phyloP scores from a whole-genome alignment of 2,888 invertebrate species.

The Tachystola acroxantha region DNA sequence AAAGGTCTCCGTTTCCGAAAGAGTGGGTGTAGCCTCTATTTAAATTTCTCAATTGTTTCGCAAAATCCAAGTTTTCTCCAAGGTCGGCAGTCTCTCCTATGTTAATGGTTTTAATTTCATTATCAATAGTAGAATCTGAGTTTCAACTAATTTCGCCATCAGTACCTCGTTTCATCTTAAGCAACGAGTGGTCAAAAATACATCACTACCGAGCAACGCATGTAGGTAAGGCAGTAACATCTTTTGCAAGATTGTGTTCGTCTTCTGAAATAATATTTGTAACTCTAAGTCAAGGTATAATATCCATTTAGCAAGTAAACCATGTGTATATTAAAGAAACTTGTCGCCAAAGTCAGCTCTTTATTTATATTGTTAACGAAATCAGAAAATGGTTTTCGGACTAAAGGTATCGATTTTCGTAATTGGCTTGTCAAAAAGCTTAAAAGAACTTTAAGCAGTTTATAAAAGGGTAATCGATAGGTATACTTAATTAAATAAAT shows the following conservation, averaged over 20 bases:
- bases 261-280: constrained; percentile 16
- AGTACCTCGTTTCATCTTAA: constrained; percentile 9
- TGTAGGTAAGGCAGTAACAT: constrained; percentile 1
- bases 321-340: too few species aligned
- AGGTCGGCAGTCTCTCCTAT: constrained; percentile 7
- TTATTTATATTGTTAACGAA: too few species aligned
- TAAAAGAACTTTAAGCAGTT: too few species aligned
- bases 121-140: constrained; percentile 2
- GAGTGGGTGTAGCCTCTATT: too few species aligned
- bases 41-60: constrained; percentile 5
- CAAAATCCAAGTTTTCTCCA: constrained; percentile 9
- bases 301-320: neutral
- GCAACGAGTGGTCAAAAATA: constrained; percentile 10
- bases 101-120: constrained; percentile 7
- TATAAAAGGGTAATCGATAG: too few species aligned
- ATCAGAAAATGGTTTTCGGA: too few species aligned
- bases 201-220: neutral
- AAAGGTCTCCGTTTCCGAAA: too few species aligned
- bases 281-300: neutral
- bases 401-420: too few species aligned
- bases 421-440: too few species aligned
- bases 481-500: too few species aligned
- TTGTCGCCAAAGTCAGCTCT: too few species aligned
- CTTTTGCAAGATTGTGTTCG: constrained; percentile 11
- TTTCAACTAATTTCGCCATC: constrained; percentile 8